Evolutionary conservation across 64 coral and sea anemone genomes (phyloP).

Genomic region (Exaiptasia diaphana): DNA sequence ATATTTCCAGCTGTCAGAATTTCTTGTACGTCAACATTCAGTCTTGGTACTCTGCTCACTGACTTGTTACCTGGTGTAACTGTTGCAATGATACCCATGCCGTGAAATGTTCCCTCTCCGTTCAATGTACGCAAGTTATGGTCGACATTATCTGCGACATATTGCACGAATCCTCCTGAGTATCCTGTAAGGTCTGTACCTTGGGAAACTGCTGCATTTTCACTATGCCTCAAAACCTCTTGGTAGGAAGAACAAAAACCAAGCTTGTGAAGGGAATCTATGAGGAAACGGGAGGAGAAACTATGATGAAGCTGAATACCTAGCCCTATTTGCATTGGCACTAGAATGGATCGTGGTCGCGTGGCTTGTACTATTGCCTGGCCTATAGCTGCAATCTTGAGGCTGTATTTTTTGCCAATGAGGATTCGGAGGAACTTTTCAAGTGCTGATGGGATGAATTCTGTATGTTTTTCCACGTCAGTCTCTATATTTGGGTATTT

Average conservation of each 20-base stretch:
- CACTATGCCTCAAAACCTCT: slow-evolving; percentile 6
- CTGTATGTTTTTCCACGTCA: slow-evolving; percentile 15
- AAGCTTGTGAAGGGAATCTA: slow-evolving; percentile 18
- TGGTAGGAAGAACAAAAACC: slow-evolving; percentile 46
- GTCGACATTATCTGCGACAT: slow-evolving; percentile 48
- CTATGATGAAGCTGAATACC: slow-evolving; percentile 20
- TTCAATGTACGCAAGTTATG: slow-evolving; percentile 23
- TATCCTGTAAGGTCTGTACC: slow-evolving; percentile 8
- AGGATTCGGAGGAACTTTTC: background rate
- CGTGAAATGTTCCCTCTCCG: slow-evolving; percentile 25
- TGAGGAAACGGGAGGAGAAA: slow-evolving; percentile 41
- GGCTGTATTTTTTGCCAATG: background rate
- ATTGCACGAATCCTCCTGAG: slow-evolving; percentile 30
- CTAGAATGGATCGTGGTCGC: slow-evolving; percentile 1
- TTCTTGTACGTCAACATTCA: background rate
- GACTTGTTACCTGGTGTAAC: slow-evolving; percentile 9
- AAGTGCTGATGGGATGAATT: background rate
- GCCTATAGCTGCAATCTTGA: slow-evolving; percentile 10
- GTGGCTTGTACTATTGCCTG: slow-evolving; percentile 43
- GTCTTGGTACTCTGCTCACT: background rate
- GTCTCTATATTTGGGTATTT: background rate
- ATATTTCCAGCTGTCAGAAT: background rate
- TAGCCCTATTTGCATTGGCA: slow-evolving; percentile 30
- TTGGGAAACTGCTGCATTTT: slow-evolving; percentile 25
- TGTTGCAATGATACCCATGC: no score